These are phyloP conservation scores for Anas bahamensis DNA, from an alignment of 2,797 vertebrate genomes.

Conservation along the genomic window DNA sequence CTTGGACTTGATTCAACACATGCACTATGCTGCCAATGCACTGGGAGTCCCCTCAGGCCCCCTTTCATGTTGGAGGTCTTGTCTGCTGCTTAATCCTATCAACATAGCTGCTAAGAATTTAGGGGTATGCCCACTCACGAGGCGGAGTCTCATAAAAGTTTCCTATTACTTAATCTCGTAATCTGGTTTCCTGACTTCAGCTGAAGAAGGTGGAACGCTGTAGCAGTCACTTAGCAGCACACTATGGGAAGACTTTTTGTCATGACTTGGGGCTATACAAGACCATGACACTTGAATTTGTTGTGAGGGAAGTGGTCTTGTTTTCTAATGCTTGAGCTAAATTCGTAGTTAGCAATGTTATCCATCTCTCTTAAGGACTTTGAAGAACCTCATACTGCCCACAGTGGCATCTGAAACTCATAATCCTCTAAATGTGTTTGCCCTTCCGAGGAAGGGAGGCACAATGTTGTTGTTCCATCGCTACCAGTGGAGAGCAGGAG, in stretches of 20 bases:
- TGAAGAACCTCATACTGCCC: not conserved
- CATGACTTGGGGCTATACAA: not conserved
- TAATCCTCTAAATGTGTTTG: not conserved
- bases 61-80: not conserved
- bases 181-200: not conserved
- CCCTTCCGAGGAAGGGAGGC: not conserved
- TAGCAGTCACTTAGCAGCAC: not conserved
- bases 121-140: not conserved
- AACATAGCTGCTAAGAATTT: not conserved
- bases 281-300: not conserved
- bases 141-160: not conserved
- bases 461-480: not conserved
- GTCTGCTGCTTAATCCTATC: not conserved
- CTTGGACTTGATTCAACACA: not conserved
- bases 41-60: not conserved
- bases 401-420: not conserved
- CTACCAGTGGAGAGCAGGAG: not conserved
- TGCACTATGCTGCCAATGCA: not conserved
- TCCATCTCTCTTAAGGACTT: not conserved
- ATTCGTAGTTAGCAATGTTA: not conserved
- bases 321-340: not conserved
- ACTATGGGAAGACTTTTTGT: rapidly evolving
- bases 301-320: not conserved
- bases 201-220: not conserved
- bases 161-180: not conserved